Conservation (phyloP, 2,797 vertebrate species). For the Pipistrellus kuhlii region DNA sequence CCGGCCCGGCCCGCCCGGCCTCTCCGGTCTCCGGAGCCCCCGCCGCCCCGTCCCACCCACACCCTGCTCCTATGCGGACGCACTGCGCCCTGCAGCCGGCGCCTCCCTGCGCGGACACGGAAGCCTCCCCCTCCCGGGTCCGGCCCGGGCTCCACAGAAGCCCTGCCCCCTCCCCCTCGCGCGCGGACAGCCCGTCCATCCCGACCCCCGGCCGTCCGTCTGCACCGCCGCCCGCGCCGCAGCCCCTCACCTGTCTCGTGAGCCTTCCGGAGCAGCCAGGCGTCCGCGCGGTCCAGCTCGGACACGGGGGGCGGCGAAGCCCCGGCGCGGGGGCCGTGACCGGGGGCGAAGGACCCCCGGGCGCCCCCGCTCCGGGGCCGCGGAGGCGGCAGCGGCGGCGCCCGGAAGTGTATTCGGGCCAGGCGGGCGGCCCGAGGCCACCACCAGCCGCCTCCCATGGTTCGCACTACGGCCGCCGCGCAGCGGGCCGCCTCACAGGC, state of each 20-base stretch:
- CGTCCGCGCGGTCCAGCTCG: conserved; percentile 94
- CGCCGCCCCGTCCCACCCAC: neutral
- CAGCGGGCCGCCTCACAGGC: conserved; percentile 17
- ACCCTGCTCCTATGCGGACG: neutral
- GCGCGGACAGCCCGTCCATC: rapidly evolving
- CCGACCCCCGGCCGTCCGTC: rapidly evolving
- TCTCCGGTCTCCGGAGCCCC: neutral
- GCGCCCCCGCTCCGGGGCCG: conserved; percentile 72
- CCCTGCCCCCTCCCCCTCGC: neutral
- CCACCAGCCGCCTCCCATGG: conserved; percentile 82
- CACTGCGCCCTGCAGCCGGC: neutral
- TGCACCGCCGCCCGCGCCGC: neutral
- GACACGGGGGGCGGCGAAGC: conserved; percentile 85
- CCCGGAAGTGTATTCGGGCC: conserved; percentile 72
- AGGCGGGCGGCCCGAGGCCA: conserved; percentile 79
- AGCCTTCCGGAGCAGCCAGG: conserved; percentile 88
- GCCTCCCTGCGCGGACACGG: neutral
- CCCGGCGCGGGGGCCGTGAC: conserved; percentile 80
- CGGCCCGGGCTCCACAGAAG: neutral
- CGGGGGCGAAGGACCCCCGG: conserved; percentile 76
- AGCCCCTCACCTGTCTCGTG: conserved; percentile 83
- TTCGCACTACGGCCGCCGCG: conserved; percentile 61
- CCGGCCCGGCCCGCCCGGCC: neutral
- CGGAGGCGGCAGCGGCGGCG: conserved; percentile 65
- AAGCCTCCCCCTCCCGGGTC: neutral